phyloP scores from a whole-genome alignment of 2,888 invertebrate species.

The Synergus itoensis region DNA sequence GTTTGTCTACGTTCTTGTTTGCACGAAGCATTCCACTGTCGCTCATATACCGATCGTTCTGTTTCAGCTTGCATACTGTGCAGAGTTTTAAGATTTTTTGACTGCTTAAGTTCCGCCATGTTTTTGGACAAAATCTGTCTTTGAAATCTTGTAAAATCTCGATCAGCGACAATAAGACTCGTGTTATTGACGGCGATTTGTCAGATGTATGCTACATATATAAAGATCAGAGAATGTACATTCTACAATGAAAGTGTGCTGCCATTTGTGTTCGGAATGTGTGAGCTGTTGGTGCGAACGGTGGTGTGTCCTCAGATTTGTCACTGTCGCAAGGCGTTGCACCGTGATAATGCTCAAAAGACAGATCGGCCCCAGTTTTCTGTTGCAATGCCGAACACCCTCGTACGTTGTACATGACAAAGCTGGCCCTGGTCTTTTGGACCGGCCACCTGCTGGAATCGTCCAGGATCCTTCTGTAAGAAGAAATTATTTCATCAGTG shows the following conservation, averaged over 20 bases:
- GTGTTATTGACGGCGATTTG: constrained; percentile 13
- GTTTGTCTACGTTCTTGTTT: constrained; percentile 70
- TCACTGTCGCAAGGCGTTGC: constrained; percentile 58
- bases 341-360: constrained; percentile 60
- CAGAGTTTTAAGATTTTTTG: constrained; percentile 10
- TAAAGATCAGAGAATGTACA: constrained; percentile 42
- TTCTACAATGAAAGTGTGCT: neutral
- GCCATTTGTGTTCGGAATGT: constrained; percentile 22
- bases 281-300: constrained; percentile 45
- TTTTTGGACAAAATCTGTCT: neutral
- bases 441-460: neutral
- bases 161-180: constrained; percentile 20
- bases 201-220: constrained; percentile 8
- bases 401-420: constrained; percentile 2
- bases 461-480: neutral
- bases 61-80: constrained; percentile 19
- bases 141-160: neutral
- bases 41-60: constrained; percentile 52
- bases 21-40: constrained; percentile 70
- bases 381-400: constrained; percentile 48
- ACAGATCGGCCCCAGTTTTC: constrained; percentile 57
- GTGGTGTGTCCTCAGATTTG: constrained; percentile 59
- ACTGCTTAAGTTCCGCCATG: neutral
- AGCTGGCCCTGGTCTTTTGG: neutral
- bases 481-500: neutral